Evolutionary conservation across 1,140 invertebrate genomes (phyloP).

Genomic region (Saccostrea cuccullata): DNA sequence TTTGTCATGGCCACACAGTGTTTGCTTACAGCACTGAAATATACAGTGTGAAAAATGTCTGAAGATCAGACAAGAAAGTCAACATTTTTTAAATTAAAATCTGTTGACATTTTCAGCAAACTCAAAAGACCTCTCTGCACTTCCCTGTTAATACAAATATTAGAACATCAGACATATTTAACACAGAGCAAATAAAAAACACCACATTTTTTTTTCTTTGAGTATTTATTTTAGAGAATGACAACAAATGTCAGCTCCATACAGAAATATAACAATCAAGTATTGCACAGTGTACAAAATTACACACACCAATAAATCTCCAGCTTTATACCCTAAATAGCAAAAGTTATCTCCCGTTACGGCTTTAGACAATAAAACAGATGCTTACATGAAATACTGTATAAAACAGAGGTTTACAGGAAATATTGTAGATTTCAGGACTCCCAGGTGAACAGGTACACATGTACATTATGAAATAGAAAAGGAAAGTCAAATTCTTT

Average conservation of each 20-base stretch:
- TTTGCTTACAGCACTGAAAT: too few relatives aligned
- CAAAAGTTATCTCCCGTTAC: not conserved
- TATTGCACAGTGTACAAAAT: conserved; percentile 19
- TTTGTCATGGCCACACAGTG: too few relatives aligned
- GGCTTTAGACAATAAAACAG: not conserved
- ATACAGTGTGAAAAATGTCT: too few relatives aligned
- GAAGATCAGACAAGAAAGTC: too few relatives aligned
- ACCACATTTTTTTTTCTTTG: not conserved
- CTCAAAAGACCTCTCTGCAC: too few relatives aligned
- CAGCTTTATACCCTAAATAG: not conserved
- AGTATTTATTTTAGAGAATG: conserved; percentile 36
- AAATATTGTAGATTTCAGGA: not conserved
- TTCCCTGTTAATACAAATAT: not conserved
- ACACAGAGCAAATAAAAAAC: not conserved
- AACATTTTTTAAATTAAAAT: too few relatives aligned
- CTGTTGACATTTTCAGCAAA: too few relatives aligned
- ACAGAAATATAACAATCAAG: conserved; percentile 15
- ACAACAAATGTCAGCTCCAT: conserved; percentile 9
- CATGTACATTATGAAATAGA: too few relatives aligned
- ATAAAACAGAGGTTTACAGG: not conserved
- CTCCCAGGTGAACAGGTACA: too few relatives aligned
- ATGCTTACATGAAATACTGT: not conserved
- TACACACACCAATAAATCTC: not conserved
- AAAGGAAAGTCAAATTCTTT: too few relatives aligned
- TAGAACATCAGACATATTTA: not conserved